Base-by-base conservation (phyloP, 2,888 invertebrate genomes). In the Euphydryas editha region DNA sequence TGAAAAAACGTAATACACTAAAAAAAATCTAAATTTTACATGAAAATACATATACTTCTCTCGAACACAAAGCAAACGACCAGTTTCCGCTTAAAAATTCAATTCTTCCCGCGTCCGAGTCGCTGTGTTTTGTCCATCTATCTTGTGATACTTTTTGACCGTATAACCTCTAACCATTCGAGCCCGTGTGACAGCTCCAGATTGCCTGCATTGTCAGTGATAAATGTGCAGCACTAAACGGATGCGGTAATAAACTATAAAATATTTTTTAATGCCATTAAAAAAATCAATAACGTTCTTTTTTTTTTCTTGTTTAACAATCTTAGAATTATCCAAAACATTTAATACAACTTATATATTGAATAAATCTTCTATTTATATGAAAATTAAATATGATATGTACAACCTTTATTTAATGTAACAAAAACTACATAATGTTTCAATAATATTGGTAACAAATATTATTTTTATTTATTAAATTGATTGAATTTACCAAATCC, bases 201-300 rank as follows among this genome's bases (percentile, higher is more conserved):
- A 80, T 80, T 81, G 82, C 80, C 80, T 80, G 82, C 81, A 81
- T 72, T 67, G 56, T 55, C 72, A 2, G 0, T 4, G 72, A 77
- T 58, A 24, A 59, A 49, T 1, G 13, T 10, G 58, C 2, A 8
- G 11, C 42, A 51, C 59, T 24, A 46, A 30, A 39, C 36, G 42
- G 47, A 67, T 55, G 30, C 15, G 62, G 55, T 46, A 56, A 24
- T 11, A 8, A 36, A 36, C n/a, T n/a, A n/a, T 30, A 4, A 30
- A 30, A 30, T 30, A 30, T 7, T 30, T 30, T 30, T 30, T 7
- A 30, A 7, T 7, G 30, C n/a, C n/a, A n/a, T 30, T 30, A 2
- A 8, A 54, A 54, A 17, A 21, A 21, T 17, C 13, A 13, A 24
- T 21, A 21, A 13, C 15, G 5, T 18, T 39, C 10, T 24, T n/a